A percentile compares a stretch with the other conserved stretches of the same genome.
Conservation (phyloP, 2,888 invertebrate genomes). For the Acanthosoma haemorrhoidale region DNA sequence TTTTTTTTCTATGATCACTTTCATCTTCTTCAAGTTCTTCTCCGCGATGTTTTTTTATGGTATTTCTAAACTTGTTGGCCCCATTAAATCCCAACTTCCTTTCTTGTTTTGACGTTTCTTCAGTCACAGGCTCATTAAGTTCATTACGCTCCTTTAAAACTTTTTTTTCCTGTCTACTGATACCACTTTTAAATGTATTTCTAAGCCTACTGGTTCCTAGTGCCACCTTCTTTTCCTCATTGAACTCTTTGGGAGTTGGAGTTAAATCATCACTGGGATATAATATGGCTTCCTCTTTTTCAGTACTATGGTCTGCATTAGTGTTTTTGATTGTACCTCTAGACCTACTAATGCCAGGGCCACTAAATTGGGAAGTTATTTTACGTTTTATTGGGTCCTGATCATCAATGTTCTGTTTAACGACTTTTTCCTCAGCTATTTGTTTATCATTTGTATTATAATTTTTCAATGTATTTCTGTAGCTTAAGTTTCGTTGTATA, state of each 20-base stretch:
- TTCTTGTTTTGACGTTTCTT: neutral
- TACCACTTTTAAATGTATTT: neutral
- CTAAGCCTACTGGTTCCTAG: neutral
- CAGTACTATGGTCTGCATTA: neutral
- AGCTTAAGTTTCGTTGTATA: neutral
- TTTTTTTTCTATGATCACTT: neutral
- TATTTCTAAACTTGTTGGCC: neutral
- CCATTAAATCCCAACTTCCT: neutral
- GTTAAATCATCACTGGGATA: neutral
- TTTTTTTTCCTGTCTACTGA: neutral
- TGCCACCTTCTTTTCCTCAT: neutral
- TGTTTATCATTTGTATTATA: neutral
- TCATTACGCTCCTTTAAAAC: neutral
- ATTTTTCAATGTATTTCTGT: slow-evolving; percentile 4
- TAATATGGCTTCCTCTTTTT: neutral
- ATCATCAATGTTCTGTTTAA: neutral
- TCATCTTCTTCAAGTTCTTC: neutral
- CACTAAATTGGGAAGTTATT: neutral
- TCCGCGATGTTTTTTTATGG: neutral
- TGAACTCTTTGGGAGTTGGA: neutral
- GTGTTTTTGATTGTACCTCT: neutral
- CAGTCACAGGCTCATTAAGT: neutral
- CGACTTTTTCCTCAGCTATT: neutral
- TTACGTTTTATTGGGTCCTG: neutral
- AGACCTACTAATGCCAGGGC: neutral